Conservation (phyloP, 35 echinoderm and acorn worm species). For the Antedon bifida region DNA sequence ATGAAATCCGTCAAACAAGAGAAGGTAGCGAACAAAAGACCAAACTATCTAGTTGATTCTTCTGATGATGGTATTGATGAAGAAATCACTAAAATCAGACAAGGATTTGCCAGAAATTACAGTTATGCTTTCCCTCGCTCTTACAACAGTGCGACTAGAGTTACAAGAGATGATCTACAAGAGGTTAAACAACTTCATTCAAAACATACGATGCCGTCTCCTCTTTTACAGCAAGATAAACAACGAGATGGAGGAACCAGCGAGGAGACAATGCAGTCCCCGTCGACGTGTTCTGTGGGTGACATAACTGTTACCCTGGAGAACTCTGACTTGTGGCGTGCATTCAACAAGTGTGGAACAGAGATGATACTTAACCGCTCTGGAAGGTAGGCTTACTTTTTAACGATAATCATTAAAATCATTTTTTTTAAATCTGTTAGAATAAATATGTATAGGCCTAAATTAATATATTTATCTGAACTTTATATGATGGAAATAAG, state of each 20-base stretch:
- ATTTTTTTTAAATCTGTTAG: too few species aligned
- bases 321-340: slow-evolving; percentile 10
- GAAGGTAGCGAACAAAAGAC: not conserved
- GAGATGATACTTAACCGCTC: slow-evolving; percentile 29
- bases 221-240: not conserved
- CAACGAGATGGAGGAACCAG: not conserved
- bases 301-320: slow-evolving; percentile 4
- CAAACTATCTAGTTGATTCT: too few species aligned
- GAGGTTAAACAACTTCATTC: not conserved
- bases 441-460: too few species aligned
- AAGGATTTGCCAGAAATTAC: not conserved
- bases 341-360: slow-evolving; percentile 14
- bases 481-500: too few species aligned
- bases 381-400: slow-evolving; percentile 6
- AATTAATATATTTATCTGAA: too few species aligned
- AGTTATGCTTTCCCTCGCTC: not conserved
- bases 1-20: not conserved
- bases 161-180: not conserved
- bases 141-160: not conserved
- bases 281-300: not conserved
- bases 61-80: not conserved
- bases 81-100: not conserved
- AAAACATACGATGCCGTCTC: not conserved
- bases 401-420: too few species aligned
- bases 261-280: not conserved